phyloP scores from a whole-genome alignment of 2,797 vertebrate species.

The Hydrophis major region DNA sequence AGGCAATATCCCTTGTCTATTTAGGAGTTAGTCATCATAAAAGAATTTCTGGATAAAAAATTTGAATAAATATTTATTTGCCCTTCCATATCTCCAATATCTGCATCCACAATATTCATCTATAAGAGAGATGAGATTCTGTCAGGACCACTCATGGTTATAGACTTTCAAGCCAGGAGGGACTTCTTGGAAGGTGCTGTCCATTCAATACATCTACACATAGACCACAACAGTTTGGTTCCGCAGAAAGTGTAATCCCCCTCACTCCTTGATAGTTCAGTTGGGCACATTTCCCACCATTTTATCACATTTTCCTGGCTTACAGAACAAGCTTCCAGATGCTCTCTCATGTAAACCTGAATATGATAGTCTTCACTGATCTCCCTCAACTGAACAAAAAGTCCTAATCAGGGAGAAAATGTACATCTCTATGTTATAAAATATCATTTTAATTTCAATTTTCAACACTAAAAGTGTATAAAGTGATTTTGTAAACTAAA shows the following conservation, averaged over 20 bases:
- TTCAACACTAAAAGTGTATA: conserved; percentile 43
- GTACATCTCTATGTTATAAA: conserved; percentile 31
- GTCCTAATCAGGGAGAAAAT: conserved; percentile 41
- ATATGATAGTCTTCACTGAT: neutral
- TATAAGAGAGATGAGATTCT: neutral
- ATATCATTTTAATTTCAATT: conserved; percentile 37
- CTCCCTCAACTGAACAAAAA: conserved; percentile 20
- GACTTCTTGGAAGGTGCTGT: neutral
- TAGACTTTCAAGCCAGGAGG: neutral
- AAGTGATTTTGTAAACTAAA: conserved; percentile 48
- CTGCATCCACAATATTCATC: neutral
- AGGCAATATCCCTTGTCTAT: neutral
- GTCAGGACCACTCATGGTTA: neutral
- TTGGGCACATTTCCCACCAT: neutral
- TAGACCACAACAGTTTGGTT: neutral
- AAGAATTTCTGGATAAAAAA: neutral
- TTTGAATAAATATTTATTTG: neutral
- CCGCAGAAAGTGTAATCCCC: neutral
- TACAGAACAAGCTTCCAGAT: neutral
- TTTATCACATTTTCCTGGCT: neutral
- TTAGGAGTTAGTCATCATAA: neutral
- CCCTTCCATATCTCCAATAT: neutral
- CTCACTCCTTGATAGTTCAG: neutral
- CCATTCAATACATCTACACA: neutral
- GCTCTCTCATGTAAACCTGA: neutral